A percentile compares a stretch with the other conserved stretches of the same genome.
phyloP scores from a whole-genome alignment of 2,113 vertebrate genomes.

The Vulpes vulpes region DNA sequence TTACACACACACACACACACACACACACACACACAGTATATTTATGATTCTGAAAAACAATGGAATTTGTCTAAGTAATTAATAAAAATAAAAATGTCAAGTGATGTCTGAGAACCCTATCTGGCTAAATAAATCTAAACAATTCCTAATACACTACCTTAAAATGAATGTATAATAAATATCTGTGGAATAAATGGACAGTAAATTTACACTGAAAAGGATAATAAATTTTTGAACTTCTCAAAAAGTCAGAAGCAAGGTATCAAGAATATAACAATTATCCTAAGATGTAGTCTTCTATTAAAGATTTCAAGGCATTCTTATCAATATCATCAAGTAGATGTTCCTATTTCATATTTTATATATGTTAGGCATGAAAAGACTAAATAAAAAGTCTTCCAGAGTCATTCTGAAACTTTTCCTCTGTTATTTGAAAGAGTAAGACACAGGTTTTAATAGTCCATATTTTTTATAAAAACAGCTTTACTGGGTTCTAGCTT shows the following conservation, averaged over 20 bases:
- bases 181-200: not conserved
- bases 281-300: not conserved
- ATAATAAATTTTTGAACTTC: conserved; percentile 17
- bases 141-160: not conserved
- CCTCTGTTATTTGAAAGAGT: conserved; percentile 33
- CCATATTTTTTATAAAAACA: not conserved
- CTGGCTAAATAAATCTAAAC: not conserved
- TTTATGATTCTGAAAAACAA: not conserved
- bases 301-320: conserved; percentile 13
- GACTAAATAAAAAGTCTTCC: not conserved
- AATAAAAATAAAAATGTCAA: conserved; percentile 27
- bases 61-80: not conserved
- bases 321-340: not conserved
- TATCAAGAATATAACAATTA: not conserved
- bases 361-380: not conserved
- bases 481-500: not conserved
- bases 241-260: conserved; percentile 9
- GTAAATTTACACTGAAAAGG: conserved; percentile 10
- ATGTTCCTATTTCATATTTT: conserved; percentile 4
- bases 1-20: not conserved
- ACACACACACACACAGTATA: not conserved
- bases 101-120: not conserved
- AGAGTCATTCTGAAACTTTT: not conserved
- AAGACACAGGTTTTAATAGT: conserved; percentile 22
- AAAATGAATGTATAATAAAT: conserved; percentile 31